Evolutionary conservation across 2,888 invertebrate genomes (phyloP), one percentile per base, ranked within the genome.

Genomic region (Beris chalybata): DNA sequence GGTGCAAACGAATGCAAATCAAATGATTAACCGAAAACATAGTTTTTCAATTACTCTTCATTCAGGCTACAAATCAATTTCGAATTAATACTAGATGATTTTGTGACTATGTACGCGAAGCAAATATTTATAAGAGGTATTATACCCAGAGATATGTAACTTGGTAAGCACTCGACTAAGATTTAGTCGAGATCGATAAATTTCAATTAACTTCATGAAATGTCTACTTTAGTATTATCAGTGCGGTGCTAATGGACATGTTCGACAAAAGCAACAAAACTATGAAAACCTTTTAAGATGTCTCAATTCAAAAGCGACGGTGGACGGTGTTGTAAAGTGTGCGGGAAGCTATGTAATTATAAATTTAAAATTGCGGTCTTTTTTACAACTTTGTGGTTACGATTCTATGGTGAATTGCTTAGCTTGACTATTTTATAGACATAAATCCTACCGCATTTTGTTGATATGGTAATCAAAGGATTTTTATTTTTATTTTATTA

Each of bases 211-310:
- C 61, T 13, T 61, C 61, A 61, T 50, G 50, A 61, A 50, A 52
- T 50, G 50, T 38, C 38, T 38, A 38, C 38, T 38, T 50, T 43
- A 50, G 52, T 38, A 32, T 61, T 38, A 11, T 50, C n/a, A 9
- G 9, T 48, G 1, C 48, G 15, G 38, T 38, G 38, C 61, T 61
- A 61, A 61, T 61, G 61, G 50, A 61, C 43, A 12, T 50, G 31
- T 61, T 22, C 22, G 22, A 22, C 22, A 22, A 22, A 52, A 43
- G 61, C 12, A n/a, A 61, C 15, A 52, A 13, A 50, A 61, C 61
- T 52, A 61, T 61, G 29, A 61, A 61, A 61, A 52, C 50, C 61
- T 61, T 61, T 61, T 61, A 61, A 61, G 61, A 61, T 61, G 61
- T 61, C 61, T 61, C 38, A 61, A 61, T 61, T 61, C 43, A 50